Evolutionary conservation across 1,140 invertebrate genomes (phyloP), one percentile per base, ranked within the genome.

Genomic region (Uloborus diversus): DNA sequence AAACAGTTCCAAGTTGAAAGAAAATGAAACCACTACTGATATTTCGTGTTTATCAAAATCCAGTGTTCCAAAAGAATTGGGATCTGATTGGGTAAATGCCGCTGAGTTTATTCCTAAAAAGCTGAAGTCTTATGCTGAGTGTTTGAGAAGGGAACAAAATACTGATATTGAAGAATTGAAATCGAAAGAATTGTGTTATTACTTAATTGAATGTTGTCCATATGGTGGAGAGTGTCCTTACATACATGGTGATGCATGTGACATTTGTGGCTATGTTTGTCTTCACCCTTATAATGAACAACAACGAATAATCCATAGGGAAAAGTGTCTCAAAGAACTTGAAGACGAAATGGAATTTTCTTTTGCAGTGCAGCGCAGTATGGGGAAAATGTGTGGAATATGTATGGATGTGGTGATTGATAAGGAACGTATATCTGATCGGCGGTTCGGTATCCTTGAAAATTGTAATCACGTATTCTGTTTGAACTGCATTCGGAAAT

Each of bases 341-440:
- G 94, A 95, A 86, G 88, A 89, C 64, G 92, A 94, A 80, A 96
- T 96, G 94, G 94, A 96, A 85, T 85, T 92, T 28, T 94, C 94
- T 3, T 96, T 96, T 87, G 93, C 93, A 13, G 89, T 95, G 35
- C 92, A 93, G 71, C 89, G 91, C 69, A 95, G 93, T 71, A 90
- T 90, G 84, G 93, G 94, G 79, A 95, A 95, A 85, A 89, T 90
- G 1, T 97, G 95, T 85, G 94, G 94, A 20, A 93, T 97, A 75
- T 97, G 95, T 86, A 94, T 96, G 87, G 94, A 96, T 83, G 85
- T 85, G 14, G 86, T 96, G 37, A 90, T 94, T 89, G 93, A 95
- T 79, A 95, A 95, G 84, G 83, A 87, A 47, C 86, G 89, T 35
- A 85, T 89, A 5, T 85, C 89, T n/a, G 92, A 94, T 85, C 30